Conservation (phyloP, 2,113 vertebrate genomes). For the Pelmatolapia mariae region DNA sequence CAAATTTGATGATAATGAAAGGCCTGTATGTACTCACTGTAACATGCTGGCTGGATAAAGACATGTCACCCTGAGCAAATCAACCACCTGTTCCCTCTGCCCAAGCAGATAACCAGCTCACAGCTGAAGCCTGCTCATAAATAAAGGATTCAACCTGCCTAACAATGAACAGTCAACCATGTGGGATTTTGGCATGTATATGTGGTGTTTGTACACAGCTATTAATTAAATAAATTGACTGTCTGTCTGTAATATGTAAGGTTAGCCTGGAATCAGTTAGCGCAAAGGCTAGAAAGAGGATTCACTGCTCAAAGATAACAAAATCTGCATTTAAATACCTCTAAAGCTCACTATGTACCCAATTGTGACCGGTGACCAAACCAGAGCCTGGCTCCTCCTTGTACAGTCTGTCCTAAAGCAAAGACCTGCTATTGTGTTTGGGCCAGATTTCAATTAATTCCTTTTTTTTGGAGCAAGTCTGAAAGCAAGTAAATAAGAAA, state of each 20-base stretch:
- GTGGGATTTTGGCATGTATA: background rate
- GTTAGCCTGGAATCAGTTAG: background rate
- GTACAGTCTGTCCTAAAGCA: background rate
- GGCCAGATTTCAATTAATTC: background rate
- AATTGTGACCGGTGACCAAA: background rate
- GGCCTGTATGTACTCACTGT: conserved; percentile 1
- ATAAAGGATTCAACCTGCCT: background rate
- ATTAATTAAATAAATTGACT: background rate
- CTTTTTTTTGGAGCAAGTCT: background rate
- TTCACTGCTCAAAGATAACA: background rate
- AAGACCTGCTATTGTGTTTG: background rate
- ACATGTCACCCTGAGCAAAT: conserved; percentile 38
- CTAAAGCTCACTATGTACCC: background rate
- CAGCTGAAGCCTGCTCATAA: background rate
- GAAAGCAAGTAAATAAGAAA: background rate
- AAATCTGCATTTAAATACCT: background rate
- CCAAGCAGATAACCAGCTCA: conserved; percentile 5
- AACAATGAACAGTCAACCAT: background rate
- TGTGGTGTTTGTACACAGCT: background rate
- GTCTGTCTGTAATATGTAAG: background rate
- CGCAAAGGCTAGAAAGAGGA: background rate
- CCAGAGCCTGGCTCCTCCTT: background rate
- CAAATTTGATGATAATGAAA: conserved; percentile 49
- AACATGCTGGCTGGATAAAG: conserved; percentile 23
- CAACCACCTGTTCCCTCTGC: conserved; percentile 24